Evolutionary conservation across 1,140 invertebrate genomes (phyloP), one percentile per base, ranked within the genome.

Genomic region (Theocolax elegans): DNA sequence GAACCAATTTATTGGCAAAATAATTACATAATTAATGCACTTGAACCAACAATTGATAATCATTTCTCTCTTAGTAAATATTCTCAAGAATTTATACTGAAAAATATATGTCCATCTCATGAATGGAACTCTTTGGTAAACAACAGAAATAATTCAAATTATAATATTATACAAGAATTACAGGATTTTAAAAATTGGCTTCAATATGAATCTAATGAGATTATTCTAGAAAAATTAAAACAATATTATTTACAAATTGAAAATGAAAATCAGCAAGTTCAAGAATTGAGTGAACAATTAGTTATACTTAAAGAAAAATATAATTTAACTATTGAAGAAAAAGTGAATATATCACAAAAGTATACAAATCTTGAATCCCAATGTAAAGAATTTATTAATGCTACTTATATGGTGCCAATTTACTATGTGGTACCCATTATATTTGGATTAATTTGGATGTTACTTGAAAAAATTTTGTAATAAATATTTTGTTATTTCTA

Each of bases 291-390:
- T 64, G 87, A 88, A 67, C 87, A 89, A 72, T 68, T 89, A 48
- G 83, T 87, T 53, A 80, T 84, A 17, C 72, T 89, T 17, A 88
- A 88, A 49, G 87, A 89, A 72, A 85, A 86, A 63, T 89, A 82
- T 73, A 83, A 84, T 53, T 67, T 72, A 31, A 80, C 81, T 7
- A 81, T 80, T 35, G 82, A 87, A 51, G 86, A 89, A 67, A 87
- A 88, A 70, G 70, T 81, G 12, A 75, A 84, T 42, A 72, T 89
- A 3, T 74, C 78, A 12, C 85, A 83, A 64, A 84, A 87, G 44
- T 83, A 81, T 68, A 64, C 75, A 63, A 78, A 76, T 19, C 74
- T 86, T 3, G 81, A 82, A 68, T 75, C 75, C 49, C 80, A 86
- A 72, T 85, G 82, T 42, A 83, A 81, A 27, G 78, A 84, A 75